These are phyloP conservation scores for Brachyalestes nurse DNA, from an alignment of 2,797 vertebrate genomes.

Conservation along the genomic window DNA sequence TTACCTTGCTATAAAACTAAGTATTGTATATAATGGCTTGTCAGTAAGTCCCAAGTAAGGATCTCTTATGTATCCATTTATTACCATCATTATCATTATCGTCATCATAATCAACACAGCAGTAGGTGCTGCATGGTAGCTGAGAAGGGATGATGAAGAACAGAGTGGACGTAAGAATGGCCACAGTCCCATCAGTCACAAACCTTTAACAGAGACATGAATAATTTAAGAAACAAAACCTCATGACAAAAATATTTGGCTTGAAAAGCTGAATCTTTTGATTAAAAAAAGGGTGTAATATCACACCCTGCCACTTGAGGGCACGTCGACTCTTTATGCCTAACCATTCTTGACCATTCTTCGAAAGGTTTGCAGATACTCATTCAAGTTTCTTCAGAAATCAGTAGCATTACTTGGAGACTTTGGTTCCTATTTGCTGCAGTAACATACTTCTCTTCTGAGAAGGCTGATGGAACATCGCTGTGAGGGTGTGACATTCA, in stretches of 20 bases:
- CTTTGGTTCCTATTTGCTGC: neutral
- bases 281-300: neutral
- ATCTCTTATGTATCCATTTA: neutral
- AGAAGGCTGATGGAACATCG: too few relatives aligned
- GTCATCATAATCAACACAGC: neutral
- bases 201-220: constrained; percentile 68
- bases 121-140: constrained; percentile 59
- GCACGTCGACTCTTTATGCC: neutral
- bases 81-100: constrained; percentile 46
- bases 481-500: too few relatives aligned
- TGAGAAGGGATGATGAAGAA: constrained; percentile 86
- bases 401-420: too few relatives aligned
- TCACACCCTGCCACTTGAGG: neutral
- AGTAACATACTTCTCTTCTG: neutral
- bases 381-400: too few relatives aligned
- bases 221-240: neutral
- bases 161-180: constrained; percentile 81
- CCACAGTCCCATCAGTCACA: constrained; percentile 86
- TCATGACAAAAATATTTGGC: neutral
- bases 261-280: neutral
- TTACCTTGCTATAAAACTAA: neutral
- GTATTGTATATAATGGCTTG: neutral
- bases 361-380: too few relatives aligned
- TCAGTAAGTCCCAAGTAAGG: neutral
- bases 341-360: neutral